phyloP scores from a whole-genome alignment of 1,140 invertebrate species.

The Drosophila cardini region DNA sequence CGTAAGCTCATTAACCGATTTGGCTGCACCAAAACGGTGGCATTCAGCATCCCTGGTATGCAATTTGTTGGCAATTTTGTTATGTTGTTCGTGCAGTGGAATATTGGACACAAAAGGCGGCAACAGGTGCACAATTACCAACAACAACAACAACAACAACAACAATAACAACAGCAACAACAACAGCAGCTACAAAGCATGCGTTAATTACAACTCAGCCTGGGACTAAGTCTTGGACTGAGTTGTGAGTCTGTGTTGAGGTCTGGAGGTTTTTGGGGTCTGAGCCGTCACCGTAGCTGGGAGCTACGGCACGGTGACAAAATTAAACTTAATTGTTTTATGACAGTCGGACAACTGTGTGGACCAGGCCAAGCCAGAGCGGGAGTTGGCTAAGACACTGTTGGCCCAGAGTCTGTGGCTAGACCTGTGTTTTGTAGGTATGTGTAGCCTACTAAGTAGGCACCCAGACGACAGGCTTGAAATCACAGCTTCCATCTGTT shows the following conservation, averaged over 20 bases:
- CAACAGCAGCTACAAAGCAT: constrained; percentile 64
- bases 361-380: constrained; percentile 49
- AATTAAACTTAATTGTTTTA: constrained; percentile 83
- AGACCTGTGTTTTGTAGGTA: constrained; percentile 10
- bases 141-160: constrained; percentile 42
- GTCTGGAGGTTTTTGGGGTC: constrained; percentile 5
- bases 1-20: constrained; percentile 14
- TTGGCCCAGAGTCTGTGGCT: constrained; percentile 9
- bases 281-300: constrained; percentile 9
- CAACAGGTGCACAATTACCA: constrained; percentile 78
- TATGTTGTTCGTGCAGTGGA: neutral
- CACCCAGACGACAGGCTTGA: constrained; percentile 22
- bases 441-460: constrained; percentile 46
- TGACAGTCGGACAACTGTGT: constrained; percentile 59
- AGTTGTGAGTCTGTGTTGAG: constrained; percentile 22
- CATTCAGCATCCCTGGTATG: constrained; percentile 41
- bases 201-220: constrained; percentile 67
- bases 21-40: constrained; percentile 35
- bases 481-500: constrained; percentile 47
- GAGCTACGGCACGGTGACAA: constrained; percentile 70
- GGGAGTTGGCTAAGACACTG: constrained; percentile 28
- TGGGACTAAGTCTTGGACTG: neutral
- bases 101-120: constrained; percentile 60
- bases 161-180: constrained; percentile 41
- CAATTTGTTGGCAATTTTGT: constrained; percentile 27